Conservation (phyloP, 2,888 invertebrate species). For the Halictus quadricinctus region DNA sequence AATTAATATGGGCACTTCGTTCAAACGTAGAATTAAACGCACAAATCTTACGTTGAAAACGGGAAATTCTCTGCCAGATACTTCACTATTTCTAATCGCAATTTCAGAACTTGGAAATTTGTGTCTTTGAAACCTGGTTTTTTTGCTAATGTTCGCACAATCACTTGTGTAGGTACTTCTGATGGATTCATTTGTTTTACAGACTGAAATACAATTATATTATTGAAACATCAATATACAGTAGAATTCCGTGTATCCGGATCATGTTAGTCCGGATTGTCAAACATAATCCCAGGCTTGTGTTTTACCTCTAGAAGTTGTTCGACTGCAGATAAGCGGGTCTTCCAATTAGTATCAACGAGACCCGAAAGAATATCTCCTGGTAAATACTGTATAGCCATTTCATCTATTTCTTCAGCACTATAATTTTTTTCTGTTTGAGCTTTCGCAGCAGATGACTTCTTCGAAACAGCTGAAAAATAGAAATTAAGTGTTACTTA, state of each 20-base stretch:
- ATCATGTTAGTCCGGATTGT: no score
- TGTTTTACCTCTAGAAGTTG: conserved; percentile 84
- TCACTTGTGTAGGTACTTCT: conserved; percentile 89
- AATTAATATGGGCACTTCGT: conserved; percentile 1
- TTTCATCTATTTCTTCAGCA: conserved; percentile 90
- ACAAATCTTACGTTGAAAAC: conserved; percentile 85
- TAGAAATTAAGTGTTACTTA: conserved; percentile 39
- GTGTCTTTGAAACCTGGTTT: conserved; percentile 95
- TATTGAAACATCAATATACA: not conserved
- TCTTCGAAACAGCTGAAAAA: conserved; percentile 79
- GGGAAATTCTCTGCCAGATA: conserved; percentile 90
- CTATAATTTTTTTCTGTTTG: conserved; percentile 87
- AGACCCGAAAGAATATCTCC: conserved; percentile 87
- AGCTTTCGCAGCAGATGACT: conserved; percentile 74
- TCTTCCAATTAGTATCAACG: conserved; percentile 93
- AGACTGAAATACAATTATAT: conserved; percentile 77
- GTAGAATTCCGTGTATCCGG: no score
- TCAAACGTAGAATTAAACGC: not conserved
- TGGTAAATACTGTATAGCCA: conserved; percentile 87
- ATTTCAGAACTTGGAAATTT: conserved; percentile 95
- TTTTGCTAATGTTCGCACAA: conserved; percentile 88
- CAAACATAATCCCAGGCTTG: not conserved
- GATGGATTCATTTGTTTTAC: conserved; percentile 86
- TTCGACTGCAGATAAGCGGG: conserved; percentile 89
- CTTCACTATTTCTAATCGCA: conserved; percentile 91